Evolutionary conservation across 1,140 invertebrate genomes (phyloP).

Genomic region (Drosophila tristis): DNA sequence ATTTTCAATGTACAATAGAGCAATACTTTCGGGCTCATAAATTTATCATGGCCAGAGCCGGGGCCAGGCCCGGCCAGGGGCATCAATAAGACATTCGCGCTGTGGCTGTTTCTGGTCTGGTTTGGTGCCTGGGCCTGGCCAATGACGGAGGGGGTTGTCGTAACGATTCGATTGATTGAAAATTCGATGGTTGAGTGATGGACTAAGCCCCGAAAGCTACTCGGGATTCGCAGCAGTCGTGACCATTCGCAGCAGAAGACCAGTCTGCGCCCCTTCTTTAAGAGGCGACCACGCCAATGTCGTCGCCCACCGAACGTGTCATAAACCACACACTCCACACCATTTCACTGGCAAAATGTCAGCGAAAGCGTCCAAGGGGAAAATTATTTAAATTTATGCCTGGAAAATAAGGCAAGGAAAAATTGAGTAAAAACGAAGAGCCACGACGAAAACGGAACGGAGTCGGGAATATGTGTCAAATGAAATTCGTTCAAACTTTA

Average conservation of each 20-base stretch:
- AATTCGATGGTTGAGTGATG: conserved; percentile 32
- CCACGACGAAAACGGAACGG: conserved; percentile 21
- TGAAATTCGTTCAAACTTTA: conserved; percentile 73
- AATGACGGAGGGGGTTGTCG: conserved; percentile 6
- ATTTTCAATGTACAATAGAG: conserved; percentile 14
- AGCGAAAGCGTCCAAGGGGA: conserved; percentile 54
- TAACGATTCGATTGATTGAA: conserved; percentile 48
- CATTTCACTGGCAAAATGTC: conserved; percentile 35
- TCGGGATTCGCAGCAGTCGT: not conserved
- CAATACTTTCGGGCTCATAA: conserved; percentile 28
- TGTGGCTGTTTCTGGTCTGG: conserved; percentile 2
- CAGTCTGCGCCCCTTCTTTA: conserved; percentile 9
- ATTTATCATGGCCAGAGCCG: conserved; percentile 39
- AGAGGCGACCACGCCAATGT: conserved; percentile 2
- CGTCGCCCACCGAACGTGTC: conserved; percentile 6
- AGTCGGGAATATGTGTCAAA: conserved; percentile 62
- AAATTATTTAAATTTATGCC: conserved; percentile 79
- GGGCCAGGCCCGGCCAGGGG: too few species aligned
- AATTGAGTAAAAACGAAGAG: conserved; percentile 21
- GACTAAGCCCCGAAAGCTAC: conserved; percentile 11
- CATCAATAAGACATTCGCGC: conserved; percentile 44
- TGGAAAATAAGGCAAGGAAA: conserved; percentile 25
- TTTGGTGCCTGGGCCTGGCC: too few species aligned
- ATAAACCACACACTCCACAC: conserved; percentile 25
- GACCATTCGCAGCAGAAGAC: conserved; percentile 9